Evolutionary conservation across 2,113 vertebrate species (phyloP), one percentile per base, ranked within the genome.

Genomic region (Proterorhinus semilunaris): DNA sequence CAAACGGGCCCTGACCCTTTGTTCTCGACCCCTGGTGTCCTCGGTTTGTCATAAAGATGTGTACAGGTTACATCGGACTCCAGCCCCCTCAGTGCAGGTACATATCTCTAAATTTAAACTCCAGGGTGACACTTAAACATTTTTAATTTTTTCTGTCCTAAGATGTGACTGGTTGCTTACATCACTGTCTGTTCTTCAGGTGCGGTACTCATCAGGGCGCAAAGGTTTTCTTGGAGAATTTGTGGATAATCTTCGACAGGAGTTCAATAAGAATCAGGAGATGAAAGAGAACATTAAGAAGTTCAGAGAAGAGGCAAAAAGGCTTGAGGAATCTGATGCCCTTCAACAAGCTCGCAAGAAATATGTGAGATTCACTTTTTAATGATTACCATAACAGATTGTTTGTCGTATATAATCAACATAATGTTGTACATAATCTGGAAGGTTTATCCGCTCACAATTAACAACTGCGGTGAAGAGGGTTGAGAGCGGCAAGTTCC

Each of bases 271-370:
- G 82, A 97, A 97, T 89, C 96, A 97, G 63, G 96, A 99, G 86
- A 98, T 99, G 96, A 97, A 95, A 72, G 96, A 99, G 42, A 98
- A 92, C 75, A 97, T 99, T 0, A 94, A 96, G 75, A 98, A 95
- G 72, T 99, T 99, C 78, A 92, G 97, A 0, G 97, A 97, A 0
- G 96, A 98, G 62, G 96, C 96, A 2, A 96, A 94, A 65, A 96
- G 91, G 63, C 86, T 99, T 0, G 98, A 99, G 65, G 97, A 99
- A 55, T 99, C 97, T 0, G 96, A 98, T 0, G 96, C 96, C 0
- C 95, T 99, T 4, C 91, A 94, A 76, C 95, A 98, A 79, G 97
- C 98, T 0, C 89, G 98, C 50, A 93, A 90, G 89, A 99, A 99
- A 97, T 99, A 95, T 0, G 98, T 98, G 87, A 91, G 94, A 89